Base-by-base conservation (phyloP, 2,888 invertebrate genomes). In the Athetis lepigone region DNA sequence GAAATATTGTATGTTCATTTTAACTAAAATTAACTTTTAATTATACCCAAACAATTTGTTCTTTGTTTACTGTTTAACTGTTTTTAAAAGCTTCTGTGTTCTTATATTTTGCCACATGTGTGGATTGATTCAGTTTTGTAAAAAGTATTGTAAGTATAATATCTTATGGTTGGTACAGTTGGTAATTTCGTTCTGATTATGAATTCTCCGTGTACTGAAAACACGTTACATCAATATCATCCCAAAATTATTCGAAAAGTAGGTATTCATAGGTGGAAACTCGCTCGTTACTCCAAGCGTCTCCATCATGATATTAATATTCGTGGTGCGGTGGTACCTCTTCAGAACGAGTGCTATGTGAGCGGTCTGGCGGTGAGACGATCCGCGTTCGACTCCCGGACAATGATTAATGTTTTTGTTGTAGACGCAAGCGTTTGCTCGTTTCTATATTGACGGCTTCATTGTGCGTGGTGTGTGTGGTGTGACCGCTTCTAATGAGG, bases 351-450 rank as follows among this genome's bases (percentile, higher is more conserved):
- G 47, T 51, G 59, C 73, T 46, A 49, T 65, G 54, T 29, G 51
- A 16, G 27, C 36, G 66, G 25, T 16, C 25, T 46, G 36, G 29
- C 49, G 46, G 46, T 23, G 29, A 49, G 45, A 36, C 46, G 57
- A 51, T 47, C 54, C 57, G 63, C 36, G 63, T 80, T 80, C 65
- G 69, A 78, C 73, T 71, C 63, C 68, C 54, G 49, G 37, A 23
- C 50, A 58, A n/a, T 76, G 65, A 80, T 78, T 76, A 71, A 80
- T 81, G 71, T 71, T 63, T 64, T 64, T 64, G 49, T 51, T 60
- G 61, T 56, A 60, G 25, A 65, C 62, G 50, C 45, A 54, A 58
- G 42, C 16, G 65, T 59, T 65, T 27, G 11, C 7, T 39, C 54
- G 29, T 13, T 42, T 56, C 58, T 57, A 63, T 37, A 43, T 37